Evolutionary conservation across 1,140 invertebrate genomes (phyloP).

Genomic region (Drosophila arawakana): DNA sequence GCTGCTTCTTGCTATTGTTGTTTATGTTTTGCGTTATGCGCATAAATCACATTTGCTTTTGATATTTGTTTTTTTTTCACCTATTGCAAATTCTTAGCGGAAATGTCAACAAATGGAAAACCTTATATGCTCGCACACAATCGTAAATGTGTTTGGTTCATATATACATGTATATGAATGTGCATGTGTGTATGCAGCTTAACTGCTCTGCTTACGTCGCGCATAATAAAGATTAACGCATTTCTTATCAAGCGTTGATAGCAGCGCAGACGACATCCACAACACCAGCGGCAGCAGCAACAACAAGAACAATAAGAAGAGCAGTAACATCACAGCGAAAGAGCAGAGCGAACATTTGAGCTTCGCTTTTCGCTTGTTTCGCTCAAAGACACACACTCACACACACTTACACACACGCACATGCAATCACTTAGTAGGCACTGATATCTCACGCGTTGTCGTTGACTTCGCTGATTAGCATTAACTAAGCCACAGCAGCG

Average conservation of each 20-base stretch:
- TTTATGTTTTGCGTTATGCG: constrained; percentile 61
- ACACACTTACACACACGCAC: constrained; percentile 5
- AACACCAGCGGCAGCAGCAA: constrained; percentile 20
- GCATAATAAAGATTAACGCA: constrained; percentile 80
- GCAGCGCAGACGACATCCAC: constrained; percentile 48
- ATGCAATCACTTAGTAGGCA: constrained; percentile 35
- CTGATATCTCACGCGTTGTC: constrained; percentile 59
- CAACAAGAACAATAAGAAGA: background rate
- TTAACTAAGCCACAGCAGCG: constrained; percentile 54
- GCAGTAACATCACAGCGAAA: constrained; percentile 33
- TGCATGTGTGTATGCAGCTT: constrained; percentile 44
- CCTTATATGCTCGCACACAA: constrained; percentile 18
- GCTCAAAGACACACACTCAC: constrained; percentile 22
- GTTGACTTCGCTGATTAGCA: constrained; percentile 59
- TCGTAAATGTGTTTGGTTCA: constrained; percentile 25
- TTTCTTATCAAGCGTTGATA: constrained; percentile 80
- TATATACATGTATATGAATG: constrained; percentile 10
- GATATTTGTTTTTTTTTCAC: constrained; percentile 39
- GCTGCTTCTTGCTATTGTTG: constrained; percentile 41
- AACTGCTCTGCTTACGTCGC: constrained; percentile 58
- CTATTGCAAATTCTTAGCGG: constrained; percentile 60
- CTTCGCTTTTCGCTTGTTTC: constrained; percentile 50
- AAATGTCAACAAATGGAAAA: constrained; percentile 66
- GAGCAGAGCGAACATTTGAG: constrained; percentile 50
- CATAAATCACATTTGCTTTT: constrained; percentile 69